phyloP scores from a whole-genome alignment of 2,797 vertebrate species.

The Cyclura pinguis region DNA sequence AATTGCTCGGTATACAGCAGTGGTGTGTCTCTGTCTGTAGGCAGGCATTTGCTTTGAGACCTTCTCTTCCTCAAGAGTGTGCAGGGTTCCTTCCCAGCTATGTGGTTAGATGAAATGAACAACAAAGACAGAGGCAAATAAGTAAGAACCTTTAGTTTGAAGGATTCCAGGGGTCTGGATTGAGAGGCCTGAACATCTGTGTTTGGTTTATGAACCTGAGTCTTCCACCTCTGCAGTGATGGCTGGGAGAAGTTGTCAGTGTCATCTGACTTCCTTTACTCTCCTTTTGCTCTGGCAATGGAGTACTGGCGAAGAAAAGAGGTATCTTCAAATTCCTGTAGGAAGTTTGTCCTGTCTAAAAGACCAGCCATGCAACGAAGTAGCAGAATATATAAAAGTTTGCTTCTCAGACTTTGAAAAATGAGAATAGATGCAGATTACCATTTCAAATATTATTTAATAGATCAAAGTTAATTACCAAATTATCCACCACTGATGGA shows the following conservation, averaged over 20 bases:
- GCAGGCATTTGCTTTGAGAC: too few species aligned
- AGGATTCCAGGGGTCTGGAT: neutral
- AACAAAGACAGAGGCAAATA: too few species aligned
- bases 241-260: neutral
- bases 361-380: neutral
- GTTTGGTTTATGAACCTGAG: neutral
- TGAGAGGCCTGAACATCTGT: neutral
- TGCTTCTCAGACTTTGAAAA: neutral
- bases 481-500: neutral
- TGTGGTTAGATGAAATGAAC: too few species aligned
- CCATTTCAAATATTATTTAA: too few species aligned
- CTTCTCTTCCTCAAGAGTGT: too few species aligned
- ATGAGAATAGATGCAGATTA: neutral
- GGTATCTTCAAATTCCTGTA: neutral
- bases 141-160: too few species aligned
- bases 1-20: too few species aligned
- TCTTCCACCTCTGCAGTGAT: slow-evolving; percentile 43
- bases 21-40: too few species aligned
- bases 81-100: too few species aligned
- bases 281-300: neutral
- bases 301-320: neutral
- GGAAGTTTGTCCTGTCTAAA: neutral
- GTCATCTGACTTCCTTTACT: neutral
- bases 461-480: neutral
- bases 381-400: neutral